Base-by-base conservation (phyloP, 2,113 vertebrate genomes). In the Hippoglossus stenolepis region DNA sequence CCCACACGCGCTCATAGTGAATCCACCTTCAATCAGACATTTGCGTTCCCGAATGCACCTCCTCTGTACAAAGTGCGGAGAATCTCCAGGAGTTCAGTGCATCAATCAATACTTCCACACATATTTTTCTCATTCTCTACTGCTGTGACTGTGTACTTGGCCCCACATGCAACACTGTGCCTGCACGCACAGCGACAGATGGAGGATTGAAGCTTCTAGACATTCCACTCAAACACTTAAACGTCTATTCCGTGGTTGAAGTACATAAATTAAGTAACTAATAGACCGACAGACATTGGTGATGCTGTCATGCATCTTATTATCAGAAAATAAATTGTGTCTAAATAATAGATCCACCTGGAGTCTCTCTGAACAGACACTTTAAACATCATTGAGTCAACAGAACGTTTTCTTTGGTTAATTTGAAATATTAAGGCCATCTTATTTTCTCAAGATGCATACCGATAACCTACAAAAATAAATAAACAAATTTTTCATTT, bases 401-500 rank as follows among this genome's bases (percentile, higher is more conserved):
- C 18, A 38, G 4, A 60, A 20, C 15, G 35, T 10, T 28, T 58
- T 28, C 12, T 43, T 18, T 69, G 12, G 12, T 13, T 43, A 31
- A 56, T 43, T 31, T 45, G 2, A 26, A 26, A 72, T 43, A 51
- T 26, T 45, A 60, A 4, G 1, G 20, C 23, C 23, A 23, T 69
- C 4, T 60, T 47, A 24, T 71, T 61, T 72, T 64, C 3, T 60
- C 2, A 57, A 40, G 31, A 75, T n/a, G 5, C 60, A 38, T 26
- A 20, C n/a, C 53, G 10, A 26, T 1, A 21, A 15, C 6, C 10
- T 54, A 9, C 54, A 23, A 57, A 31, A 70, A 43, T 7, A 31
- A 60, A 24, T 47, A 59, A 56, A 38, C 13, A 28, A 35, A 59
- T 40, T 13, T 67, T 80, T 24, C 21, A 79, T 80, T 90, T 89